Evolutionary conservation across 2,113 vertebrate genomes (phyloP).

Genomic region (Pelusios castaneus): DNA sequence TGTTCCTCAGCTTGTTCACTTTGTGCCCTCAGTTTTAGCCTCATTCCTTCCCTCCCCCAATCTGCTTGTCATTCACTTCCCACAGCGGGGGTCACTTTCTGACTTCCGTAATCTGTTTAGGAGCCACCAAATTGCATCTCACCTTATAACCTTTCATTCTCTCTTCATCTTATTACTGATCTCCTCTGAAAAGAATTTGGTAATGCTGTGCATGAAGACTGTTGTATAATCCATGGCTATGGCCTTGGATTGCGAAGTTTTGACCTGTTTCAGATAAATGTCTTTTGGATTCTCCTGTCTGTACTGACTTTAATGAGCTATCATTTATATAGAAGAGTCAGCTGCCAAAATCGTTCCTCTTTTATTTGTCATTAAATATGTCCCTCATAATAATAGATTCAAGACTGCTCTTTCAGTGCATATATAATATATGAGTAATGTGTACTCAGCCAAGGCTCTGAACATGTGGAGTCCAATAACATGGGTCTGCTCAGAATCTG

Average conservation of each 20-base stretch:
- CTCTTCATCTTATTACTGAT: accelerated
- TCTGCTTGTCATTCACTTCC: background rate
- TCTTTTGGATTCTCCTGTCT: background rate
- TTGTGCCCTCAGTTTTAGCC: background rate
- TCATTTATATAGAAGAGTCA: background rate
- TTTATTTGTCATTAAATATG: background rate
- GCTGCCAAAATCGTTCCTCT: accelerated
- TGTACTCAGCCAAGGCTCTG: background rate
- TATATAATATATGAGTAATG: background rate
- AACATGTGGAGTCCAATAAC: background rate
- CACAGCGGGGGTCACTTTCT: background rate
- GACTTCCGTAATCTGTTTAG: accelerated
- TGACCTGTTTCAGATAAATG: accelerated
- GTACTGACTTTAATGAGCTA: background rate
- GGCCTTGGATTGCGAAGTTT: background rate
- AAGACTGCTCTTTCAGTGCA: background rate
- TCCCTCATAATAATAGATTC: background rate
- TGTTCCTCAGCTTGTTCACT: background rate
- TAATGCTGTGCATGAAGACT: accelerated
- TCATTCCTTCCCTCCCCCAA: background rate
- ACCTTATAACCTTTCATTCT: background rate
- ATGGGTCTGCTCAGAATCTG: background rate
- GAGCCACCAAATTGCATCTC: accelerated
- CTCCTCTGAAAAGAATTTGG: background rate
- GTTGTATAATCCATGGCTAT: too few relatives aligned